These are phyloP conservation scores for Gallirallus australis DNA, from an alignment of 2,797 vertebrate species.

Conservation along the genomic window DNA sequence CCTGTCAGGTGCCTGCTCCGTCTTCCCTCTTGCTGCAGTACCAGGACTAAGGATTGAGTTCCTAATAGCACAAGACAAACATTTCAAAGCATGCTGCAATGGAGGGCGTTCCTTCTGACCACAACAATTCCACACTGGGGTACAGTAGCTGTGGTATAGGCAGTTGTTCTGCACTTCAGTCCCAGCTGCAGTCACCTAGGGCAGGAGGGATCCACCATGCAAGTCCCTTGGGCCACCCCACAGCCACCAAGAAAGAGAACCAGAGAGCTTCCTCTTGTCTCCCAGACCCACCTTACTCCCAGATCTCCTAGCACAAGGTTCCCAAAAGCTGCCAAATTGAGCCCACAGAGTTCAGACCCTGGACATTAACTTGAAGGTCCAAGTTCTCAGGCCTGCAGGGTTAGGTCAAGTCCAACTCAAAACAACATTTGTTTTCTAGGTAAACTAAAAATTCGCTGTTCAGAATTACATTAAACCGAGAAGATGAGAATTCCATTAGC, in stretches of 20 bases:
- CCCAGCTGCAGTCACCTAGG: not conserved
- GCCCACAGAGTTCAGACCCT: not conserved
- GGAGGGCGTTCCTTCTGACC: not conserved
- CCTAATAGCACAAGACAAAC: not conserved
- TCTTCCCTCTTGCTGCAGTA: not conserved
- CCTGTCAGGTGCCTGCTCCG: rapidly evolving
- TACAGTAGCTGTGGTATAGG: not conserved
- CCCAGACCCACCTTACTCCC: not conserved
- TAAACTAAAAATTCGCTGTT: constrained; percentile 36
- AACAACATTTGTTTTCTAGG: constrained; percentile 27
- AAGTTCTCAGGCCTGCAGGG: not conserved
- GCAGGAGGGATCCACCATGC: not conserved
- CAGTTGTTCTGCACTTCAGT: not conserved
- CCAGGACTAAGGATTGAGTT: not conserved
- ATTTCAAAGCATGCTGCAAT: not conserved
- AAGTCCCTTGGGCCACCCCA: not conserved
- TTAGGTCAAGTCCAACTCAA: not conserved
- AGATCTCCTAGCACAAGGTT: not conserved
- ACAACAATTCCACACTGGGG: not conserved
- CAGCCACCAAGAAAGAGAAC: not conserved
- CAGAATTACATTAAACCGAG: constrained; percentile 42
- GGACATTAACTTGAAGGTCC: not conserved
- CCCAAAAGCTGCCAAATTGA: not conserved
- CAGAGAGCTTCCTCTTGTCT: not conserved
- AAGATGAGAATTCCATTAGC: constrained; percentile 58